phyloP scores from a whole-genome alignment of 2,797 vertebrate genomes.

The Sebastes cheni region DNA sequence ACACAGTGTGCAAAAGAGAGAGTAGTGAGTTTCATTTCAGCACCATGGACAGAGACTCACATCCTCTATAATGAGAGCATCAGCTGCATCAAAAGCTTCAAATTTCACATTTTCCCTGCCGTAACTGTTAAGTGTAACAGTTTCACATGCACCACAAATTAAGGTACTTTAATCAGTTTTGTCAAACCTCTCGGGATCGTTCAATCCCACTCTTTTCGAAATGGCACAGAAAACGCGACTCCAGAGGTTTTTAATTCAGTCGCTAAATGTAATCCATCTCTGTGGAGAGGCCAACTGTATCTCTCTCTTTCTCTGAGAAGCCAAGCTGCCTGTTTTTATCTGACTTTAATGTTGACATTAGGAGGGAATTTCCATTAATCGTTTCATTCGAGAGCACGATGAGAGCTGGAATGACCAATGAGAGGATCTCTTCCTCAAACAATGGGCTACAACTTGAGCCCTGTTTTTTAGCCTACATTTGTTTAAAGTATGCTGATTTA shows the following conservation, averaged over 20 bases:
- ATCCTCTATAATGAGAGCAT: not conserved
- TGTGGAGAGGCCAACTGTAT: conserved; percentile 3
- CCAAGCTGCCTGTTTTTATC: conserved; percentile 13
- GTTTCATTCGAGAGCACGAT: conserved; percentile 4
- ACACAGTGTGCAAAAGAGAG: not conserved
- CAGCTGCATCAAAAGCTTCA: not conserved
- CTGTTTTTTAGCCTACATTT: not conserved
- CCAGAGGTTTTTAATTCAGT: conserved; percentile 26
- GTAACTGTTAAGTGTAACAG: not conserved
- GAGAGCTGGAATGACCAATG: not conserved
- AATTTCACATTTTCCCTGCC: not conserved
- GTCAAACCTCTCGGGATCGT: conserved; percentile 24
- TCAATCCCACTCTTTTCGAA: conserved; percentile 19
- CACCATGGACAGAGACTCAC: conserved; percentile 69
- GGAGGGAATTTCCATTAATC: not conserved
- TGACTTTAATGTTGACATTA: conserved; percentile 15
- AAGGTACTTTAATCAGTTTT: conserved; percentile 24
- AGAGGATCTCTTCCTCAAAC: not conserved
- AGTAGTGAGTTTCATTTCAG: conserved; percentile 48
- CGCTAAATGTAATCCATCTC: conserved; percentile 27
- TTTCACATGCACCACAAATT: not conserved
- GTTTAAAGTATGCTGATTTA: not conserved
- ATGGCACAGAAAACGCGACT: conserved; percentile 10
- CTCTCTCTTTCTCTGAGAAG: conserved; percentile 8
- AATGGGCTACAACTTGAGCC: not conserved